phyloP scores from a whole-genome alignment of 2,113 vertebrate genomes.

The Erpornis zantholeuca region DNA sequence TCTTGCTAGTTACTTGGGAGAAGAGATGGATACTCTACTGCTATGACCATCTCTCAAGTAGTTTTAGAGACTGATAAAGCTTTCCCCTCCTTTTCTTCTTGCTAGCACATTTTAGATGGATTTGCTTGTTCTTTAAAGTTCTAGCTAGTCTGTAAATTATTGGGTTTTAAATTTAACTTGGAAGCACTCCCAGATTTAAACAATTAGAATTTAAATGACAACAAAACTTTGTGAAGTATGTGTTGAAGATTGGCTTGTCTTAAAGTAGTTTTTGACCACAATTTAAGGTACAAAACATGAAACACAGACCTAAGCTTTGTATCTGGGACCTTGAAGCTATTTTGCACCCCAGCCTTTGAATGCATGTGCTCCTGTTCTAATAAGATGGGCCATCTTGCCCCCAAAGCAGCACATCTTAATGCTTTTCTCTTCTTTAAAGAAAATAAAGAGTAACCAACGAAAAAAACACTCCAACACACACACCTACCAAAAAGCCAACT shows the following conservation, averaged over 20 bases:
- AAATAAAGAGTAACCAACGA: background rate
- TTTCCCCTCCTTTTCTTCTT: background rate
- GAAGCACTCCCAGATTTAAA: background rate
- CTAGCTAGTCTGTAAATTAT: background rate
- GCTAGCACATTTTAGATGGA: background rate
- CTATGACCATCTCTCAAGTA: background rate
- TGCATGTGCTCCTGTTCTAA: background rate
- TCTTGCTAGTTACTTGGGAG: background rate
- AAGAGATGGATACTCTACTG: background rate
- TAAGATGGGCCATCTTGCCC: background rate
- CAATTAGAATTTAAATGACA: background rate
- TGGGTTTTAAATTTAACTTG: background rate
- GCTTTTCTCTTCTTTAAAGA: background rate
- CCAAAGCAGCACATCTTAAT: background rate
- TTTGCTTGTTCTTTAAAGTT: background rate
- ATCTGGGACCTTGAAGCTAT: background rate
- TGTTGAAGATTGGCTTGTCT: background rate
- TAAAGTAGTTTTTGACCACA: background rate
- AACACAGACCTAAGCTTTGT: background rate
- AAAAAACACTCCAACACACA: background rate
- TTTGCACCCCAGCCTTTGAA: background rate
- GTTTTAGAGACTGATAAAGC: background rate
- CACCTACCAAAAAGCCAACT: background rate
- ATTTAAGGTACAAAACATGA: background rate
- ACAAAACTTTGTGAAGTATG: background rate